These are phyloP conservation scores for Drosophila varians DNA, from an alignment of 1,140 invertebrate species.

Conservation along the genomic window DNA sequence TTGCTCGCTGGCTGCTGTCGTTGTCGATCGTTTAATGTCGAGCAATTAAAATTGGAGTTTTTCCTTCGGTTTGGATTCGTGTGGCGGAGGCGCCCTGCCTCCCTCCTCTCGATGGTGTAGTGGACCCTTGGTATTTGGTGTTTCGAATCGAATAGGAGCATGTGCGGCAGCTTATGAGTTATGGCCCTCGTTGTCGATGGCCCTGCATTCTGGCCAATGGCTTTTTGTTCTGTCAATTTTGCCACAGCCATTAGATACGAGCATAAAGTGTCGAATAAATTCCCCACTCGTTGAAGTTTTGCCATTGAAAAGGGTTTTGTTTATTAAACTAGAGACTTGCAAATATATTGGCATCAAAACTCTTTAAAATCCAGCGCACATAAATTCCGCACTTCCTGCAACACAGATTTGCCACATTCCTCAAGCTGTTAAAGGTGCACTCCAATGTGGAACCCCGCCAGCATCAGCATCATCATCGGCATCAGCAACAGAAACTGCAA, in stretches of 20 bases:
- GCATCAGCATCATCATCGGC: too few relatives aligned
- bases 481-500: constrained; percentile 5
- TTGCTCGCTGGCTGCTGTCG: constrained; percentile 11
- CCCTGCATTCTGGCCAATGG: constrained; percentile 22
- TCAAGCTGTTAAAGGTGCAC: constrained; percentile 18
- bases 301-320: constrained; percentile 8
- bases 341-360: too few relatives aligned
- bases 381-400: neutral
- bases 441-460: constrained; percentile 10
- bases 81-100: constrained; percentile 40
- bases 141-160: neutral
- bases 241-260: constrained; percentile 43
- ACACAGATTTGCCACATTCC: constrained; percentile 34
- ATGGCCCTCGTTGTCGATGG: constrained; percentile 56
- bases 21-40: constrained; percentile 78
- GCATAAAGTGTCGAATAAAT: constrained; percentile 2
- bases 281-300: constrained; percentile 1
- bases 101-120: neutral
- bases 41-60: constrained; percentile 79
- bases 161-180: constrained; percentile 60
- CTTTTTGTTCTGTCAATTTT: constrained; percentile 56
- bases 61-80: constrained; percentile 24
- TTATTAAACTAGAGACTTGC: too few relatives aligned
- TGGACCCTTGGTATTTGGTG: constrained; percentile 51
- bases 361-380: constrained; percentile 5